Evolutionary conservation across 2,113 vertebrate genomes (phyloP), one percentile per base, ranked within the genome.

Genomic region (Chionomys nivalis): DNA sequence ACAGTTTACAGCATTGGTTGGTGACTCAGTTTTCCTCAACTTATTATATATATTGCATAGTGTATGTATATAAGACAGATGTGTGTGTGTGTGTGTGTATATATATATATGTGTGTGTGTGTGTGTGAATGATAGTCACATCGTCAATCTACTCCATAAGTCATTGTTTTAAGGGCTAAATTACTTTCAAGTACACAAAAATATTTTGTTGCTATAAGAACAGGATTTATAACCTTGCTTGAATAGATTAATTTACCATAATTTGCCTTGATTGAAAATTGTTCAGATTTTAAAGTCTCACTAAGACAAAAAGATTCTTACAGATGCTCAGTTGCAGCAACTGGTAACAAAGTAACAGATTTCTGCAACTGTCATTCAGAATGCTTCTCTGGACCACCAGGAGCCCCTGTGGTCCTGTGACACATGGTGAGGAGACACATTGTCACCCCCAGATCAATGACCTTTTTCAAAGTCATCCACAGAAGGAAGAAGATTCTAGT

Each of bases 201-300:
- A 85, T 23, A 82, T 83, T 49, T 70, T 49, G 55, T 31, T 89
- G 39, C 33, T 52, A 21, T 21, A 87, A 93, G 82, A 91, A 87
- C 68, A 86, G 77, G 8, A 1, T 39, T 91, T 87, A 55, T 14
- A 66, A 92, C 76, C 83, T 52, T 75, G 17, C 42, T 96, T 49
- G 86, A 93, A 75, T 13, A 49, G 7, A 92, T 93, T 88, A 61
- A 75, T 87, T 93, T 94, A 39, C 39, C 55, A n/a, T 65, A 36
- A 63, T 95, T 86, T 68, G 47, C 42, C 44, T 90, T 77, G 77
- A 39, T 63, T 78, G 72, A 92, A 97, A 92, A 82, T 79, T 89
- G 55, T 70, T 0, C 52, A 72, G 73, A 55, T 61, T 83, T 96
- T 68, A 91, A 44, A 90, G 1, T 90, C 85, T 87, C 36, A 68